Percentiles rank a stretch among this genome's conserved stretches.
Evolutionary conservation across 2,113 vertebrate species (phyloP).

Genomic region (Mesoclemmys tuberculata): DNA sequence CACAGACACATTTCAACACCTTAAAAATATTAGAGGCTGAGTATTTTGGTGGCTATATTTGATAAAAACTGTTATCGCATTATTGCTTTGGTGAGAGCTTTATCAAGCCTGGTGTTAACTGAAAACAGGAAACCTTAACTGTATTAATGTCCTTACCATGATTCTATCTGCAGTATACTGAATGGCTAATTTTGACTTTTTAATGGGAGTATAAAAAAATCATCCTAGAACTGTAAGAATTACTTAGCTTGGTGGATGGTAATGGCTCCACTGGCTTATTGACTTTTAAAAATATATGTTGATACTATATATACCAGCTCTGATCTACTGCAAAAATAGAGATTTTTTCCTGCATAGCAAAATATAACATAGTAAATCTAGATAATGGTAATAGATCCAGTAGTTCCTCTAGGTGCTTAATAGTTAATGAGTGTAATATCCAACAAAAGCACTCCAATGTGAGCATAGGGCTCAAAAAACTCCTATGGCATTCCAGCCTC

Average conservation of each 20-base stretch:
- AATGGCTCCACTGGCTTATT: slow-evolving; percentile 42
- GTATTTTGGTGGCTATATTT: not conserved
- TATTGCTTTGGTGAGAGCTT: slow-evolving; percentile 16
- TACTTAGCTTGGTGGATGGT: slow-evolving; percentile 19
- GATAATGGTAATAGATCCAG: slow-evolving; percentile 47
- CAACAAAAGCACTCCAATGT: slow-evolving; percentile 26
- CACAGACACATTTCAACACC: not conserved
- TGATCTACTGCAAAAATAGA: slow-evolving; percentile 48
- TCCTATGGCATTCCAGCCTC: not conserved
- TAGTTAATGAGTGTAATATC: slow-evolving; percentile 68
- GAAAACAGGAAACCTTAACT: slow-evolving; percentile 16
- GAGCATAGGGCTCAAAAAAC: slow-evolving; percentile 12
- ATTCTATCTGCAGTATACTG: slow-evolving; percentile 28
- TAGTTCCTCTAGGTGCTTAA: slow-evolving; percentile 58
- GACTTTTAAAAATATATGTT: slow-evolving; percentile 68
- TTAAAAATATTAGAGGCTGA: slow-evolving; percentile 20
- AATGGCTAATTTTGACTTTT: slow-evolving; percentile 27
- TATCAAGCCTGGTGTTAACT: slow-evolving; percentile 3
- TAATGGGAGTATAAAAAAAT: not conserved
- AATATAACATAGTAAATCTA: slow-evolving; percentile 58
- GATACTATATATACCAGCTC: slow-evolving; percentile 35
- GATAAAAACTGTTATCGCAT: slow-evolving; percentile 3
- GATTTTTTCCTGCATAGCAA: slow-evolving; percentile 36
- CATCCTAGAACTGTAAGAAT: slow-evolving; percentile 10
- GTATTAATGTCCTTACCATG: not conserved